Evolutionary conservation across 1,140 invertebrate genomes (phyloP).

Genomic region (Leptinotarsa texana): DNA sequence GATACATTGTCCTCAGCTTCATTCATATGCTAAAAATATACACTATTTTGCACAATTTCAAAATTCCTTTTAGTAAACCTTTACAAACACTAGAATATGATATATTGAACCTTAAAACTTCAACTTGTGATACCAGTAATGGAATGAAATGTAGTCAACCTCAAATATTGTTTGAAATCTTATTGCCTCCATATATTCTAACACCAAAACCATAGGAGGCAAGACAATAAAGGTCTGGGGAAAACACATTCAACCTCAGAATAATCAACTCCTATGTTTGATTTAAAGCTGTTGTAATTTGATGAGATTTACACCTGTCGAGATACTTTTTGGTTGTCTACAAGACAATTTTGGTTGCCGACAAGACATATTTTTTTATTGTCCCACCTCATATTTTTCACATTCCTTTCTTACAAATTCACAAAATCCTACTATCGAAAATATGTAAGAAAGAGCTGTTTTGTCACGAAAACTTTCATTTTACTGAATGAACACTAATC

Average conservation of each 20-base stretch:
- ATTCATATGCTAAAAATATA: not conserved
- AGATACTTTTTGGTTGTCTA: no score
- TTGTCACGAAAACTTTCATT: not conserved
- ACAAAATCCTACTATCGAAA: slow-evolving; percentile 24
- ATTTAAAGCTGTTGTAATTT: no score
- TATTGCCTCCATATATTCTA: not conserved
- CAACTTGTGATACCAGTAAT: not conserved
- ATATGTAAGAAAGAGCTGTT: slow-evolving; percentile 28
- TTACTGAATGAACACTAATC: not conserved
- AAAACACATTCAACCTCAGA: no score
- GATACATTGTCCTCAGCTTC: not conserved
- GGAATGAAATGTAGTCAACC: not conserved
- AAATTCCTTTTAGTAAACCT: not conserved
- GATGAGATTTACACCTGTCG: no score
- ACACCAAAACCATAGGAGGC: slow-evolving; percentile 2
- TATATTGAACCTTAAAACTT: slow-evolving; percentile 1
- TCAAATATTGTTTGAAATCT: not conserved
- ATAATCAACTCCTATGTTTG: no score
- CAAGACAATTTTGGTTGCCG: not conserved
- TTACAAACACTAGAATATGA: not conserved
- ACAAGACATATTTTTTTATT: not conserved
- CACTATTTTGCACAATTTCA: not conserved
- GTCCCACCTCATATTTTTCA: not conserved
- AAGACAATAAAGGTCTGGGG: slow-evolving; percentile 5
- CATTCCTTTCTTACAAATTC: not conserved